phyloP scores from a whole-genome alignment of 2,113 vertebrate genomes.

The Glareola pratincola region DNA sequence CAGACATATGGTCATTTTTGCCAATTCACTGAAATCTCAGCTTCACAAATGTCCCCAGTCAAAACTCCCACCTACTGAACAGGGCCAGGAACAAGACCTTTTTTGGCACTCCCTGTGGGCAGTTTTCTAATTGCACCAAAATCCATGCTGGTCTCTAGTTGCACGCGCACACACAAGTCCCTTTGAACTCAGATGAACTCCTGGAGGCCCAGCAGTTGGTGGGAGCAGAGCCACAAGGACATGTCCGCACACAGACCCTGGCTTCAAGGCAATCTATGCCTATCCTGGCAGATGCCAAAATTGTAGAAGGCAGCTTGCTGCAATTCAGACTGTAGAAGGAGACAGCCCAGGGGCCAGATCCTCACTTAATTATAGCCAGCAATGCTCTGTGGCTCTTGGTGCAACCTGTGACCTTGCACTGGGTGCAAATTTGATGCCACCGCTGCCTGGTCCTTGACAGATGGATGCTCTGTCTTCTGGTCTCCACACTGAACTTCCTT shows the following conservation, averaged over 20 bases:
- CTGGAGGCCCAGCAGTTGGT: background rate
- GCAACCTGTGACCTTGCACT: background rate
- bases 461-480: background rate
- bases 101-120: background rate
- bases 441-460: background rate
- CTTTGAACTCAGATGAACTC: background rate
- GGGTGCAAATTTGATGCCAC: background rate
- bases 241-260: accelerated
- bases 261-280: background rate
- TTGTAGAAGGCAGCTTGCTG: background rate
- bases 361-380: background rate
- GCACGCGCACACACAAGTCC: too few relatives aligned
- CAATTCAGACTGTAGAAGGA: background rate
- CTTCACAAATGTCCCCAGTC: background rate
- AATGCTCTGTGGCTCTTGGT: background rate
- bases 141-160: background rate
- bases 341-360: background rate
- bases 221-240: background rate
- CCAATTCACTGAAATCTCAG: background rate
- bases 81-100: background rate
- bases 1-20: background rate
- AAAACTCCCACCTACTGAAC: background rate
- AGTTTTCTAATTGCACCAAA: background rate
- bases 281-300: background rate
- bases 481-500: background rate